A percentile compares a stretch with the other conserved stretches of the same genome.
Evolutionary conservation across 2,888 invertebrate species (phyloP).

Genomic region (Antitype chi): DNA sequence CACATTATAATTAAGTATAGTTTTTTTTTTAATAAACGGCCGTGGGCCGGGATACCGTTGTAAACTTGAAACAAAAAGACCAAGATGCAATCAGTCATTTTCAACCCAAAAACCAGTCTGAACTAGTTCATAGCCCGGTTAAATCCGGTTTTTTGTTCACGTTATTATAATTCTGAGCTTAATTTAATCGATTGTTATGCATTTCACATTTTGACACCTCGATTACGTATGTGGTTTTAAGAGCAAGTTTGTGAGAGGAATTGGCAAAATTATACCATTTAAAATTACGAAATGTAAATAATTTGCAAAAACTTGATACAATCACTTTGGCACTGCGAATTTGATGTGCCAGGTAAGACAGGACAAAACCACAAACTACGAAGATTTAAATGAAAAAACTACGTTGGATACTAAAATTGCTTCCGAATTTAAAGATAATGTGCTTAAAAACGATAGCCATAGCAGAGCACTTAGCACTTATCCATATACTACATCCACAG

Average conservation of each 20-base stretch:
- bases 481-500: not conserved
- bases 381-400: no score
- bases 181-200: slow-evolving; percentile 35
- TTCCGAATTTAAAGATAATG: no score
- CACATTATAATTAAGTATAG: slow-evolving; percentile 24
- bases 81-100: slow-evolving; percentile 35
- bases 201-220: slow-evolving; percentile 39
- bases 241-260: not conserved
- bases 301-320: not conserved
- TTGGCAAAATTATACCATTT: not conserved
- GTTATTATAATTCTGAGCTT: slow-evolving; percentile 22
- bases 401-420: no score
- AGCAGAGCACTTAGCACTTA: not conserved
- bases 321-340: not conserved
- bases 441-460: no score
- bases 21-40: slow-evolving; percentile 20
- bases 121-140: slow-evolving; percentile 49
- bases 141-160: slow-evolving; percentile 37
- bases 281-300: slow-evolving; percentile 17
- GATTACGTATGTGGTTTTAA: slow-evolving; percentile 30
- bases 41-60: slow-evolving; percentile 38
- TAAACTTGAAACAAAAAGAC: slow-evolving; percentile 18
- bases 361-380: no score
- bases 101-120: slow-evolving; percentile 38
- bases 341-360: not conserved